Conservation (phyloP, 2,888 invertebrate genomes). For the Balanococcus diminutus region DNA sequence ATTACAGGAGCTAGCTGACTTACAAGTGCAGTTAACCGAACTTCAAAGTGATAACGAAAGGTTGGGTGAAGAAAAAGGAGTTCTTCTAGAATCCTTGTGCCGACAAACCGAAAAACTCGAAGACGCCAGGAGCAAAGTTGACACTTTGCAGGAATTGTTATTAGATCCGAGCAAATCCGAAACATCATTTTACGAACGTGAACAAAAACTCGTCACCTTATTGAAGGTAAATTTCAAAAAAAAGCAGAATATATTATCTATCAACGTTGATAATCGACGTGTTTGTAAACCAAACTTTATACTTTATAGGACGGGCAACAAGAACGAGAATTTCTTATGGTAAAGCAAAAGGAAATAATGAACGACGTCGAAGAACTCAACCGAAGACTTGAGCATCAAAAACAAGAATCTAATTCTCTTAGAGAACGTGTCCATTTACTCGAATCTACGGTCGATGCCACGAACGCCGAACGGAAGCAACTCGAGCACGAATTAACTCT, state of each 20-base stretch:
- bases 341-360: slow-evolving; percentile 80
- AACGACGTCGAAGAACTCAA: slow-evolving; percentile 72
- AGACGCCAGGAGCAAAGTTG: slow-evolving; percentile 82
- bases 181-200: slow-evolving; percentile 68
- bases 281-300: background rate
- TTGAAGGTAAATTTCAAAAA: slow-evolving; percentile 69
- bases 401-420: slow-evolving; percentile 71
- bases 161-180: slow-evolving; percentile 66
- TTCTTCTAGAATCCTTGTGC: slow-evolving; percentile 87
- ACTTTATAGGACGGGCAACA: slow-evolving; percentile 72
- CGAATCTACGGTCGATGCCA: slow-evolving; percentile 76
- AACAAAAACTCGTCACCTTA: slow-evolving; percentile 82
- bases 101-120: slow-evolving; percentile 91
- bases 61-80: slow-evolving; percentile 85
- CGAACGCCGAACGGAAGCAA: slow-evolving; percentile 75
- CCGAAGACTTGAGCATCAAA: slow-evolving; percentile 67
- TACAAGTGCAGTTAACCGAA: slow-evolving; percentile 70
- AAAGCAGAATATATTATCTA: background rate
- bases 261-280: slow-evolving; percentile 2
- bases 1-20: slow-evolving; percentile 86
- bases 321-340: slow-evolving; percentile 74
- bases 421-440: slow-evolving; percentile 71
- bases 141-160: slow-evolving; percentile 80
- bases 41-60: slow-evolving; percentile 66
- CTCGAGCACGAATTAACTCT: slow-evolving; percentile 75